Conservation (phyloP, 2,797 vertebrate genomes). For the Thripadectes ignobilis region DNA sequence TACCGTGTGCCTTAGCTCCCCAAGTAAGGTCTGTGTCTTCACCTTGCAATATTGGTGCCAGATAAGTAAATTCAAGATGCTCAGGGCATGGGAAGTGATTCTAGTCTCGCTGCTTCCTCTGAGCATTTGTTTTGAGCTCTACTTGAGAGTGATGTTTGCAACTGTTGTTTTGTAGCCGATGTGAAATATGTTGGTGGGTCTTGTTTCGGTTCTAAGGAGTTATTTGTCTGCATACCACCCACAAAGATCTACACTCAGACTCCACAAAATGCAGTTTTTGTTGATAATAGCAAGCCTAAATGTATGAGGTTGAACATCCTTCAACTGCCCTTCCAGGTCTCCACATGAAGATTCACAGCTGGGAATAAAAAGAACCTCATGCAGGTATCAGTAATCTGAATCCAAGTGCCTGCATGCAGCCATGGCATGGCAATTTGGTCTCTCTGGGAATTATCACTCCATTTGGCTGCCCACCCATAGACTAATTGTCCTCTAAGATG, state of each 20-base stretch:
- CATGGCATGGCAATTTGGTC: accelerated
- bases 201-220: background rate
- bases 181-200: background rate
- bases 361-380: background rate
- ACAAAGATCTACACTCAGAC: background rate
- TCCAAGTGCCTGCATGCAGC: background rate
- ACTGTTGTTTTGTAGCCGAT: background rate
- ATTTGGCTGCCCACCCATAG: background rate
- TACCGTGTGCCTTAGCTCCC: background rate
- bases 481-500: background rate
- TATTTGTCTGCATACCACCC: background rate
- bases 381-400: background rate
- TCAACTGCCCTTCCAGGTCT: background rate
- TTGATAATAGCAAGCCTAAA: background rate
- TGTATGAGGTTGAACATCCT: background rate
- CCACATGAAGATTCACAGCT: background rate
- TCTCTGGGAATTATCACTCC: background rate
- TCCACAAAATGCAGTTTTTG: background rate
- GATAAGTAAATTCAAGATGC: background rate
- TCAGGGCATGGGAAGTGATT: background rate
- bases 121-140: background rate
- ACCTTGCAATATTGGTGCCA: background rate
- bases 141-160: background rate
- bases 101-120: background rate
- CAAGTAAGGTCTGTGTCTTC: background rate